Conservation (phyloP, 2,888 invertebrate species). For the Troglohyphantes excavatus region DNA sequence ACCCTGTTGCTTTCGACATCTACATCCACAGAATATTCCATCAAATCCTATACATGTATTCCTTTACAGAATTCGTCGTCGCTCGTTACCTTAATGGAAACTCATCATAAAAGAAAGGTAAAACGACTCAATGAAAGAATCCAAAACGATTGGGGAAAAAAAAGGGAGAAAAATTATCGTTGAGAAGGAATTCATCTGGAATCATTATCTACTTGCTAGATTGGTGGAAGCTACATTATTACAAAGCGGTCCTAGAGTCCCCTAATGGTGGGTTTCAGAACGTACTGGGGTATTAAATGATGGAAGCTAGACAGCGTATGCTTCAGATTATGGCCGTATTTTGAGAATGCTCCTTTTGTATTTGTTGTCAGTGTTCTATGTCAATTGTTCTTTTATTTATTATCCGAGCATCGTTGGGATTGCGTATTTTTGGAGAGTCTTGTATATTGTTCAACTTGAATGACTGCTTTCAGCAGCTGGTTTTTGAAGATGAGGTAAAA, state of each 20-base stretch:
- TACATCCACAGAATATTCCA: constrained; percentile 18
- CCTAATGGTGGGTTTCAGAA: constrained; percentile 56
- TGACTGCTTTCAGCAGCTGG: constrained; percentile 2
- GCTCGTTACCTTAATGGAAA: constrained; percentile 72
- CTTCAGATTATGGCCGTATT: constrained; percentile 8
- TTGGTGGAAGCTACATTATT: constrained; percentile 68
- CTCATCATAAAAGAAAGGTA: constrained; percentile 46
- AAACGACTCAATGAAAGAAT: constrained; percentile 40
- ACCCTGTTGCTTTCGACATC: constrained; percentile 30
- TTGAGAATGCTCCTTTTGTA: constrained; percentile 28
- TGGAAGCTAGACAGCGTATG: not conserved
- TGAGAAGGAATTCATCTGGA: constrained; percentile 69
- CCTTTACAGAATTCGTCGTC: constrained; percentile 30
- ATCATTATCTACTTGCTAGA: constrained; percentile 71
- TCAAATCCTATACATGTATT: constrained; percentile 19
- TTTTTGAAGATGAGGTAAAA: constrained; percentile 14
- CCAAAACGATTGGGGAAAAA: constrained; percentile 8
- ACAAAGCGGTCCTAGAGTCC: constrained; percentile 29
- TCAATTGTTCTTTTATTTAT: constrained; percentile 48
- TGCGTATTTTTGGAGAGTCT: not conserved
- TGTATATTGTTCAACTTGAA: constrained; percentile 10
- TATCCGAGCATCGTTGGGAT: constrained; percentile 20
- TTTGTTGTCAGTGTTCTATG: constrained; percentile 8
- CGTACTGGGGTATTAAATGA: constrained; percentile 47
- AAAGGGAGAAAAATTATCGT: constrained; percentile 52